A percentile compares a stretch with the other conserved stretches of the same genome.
Conservation (phyloP, 2,113 vertebrate species). For the Caretta caretta region DNA sequence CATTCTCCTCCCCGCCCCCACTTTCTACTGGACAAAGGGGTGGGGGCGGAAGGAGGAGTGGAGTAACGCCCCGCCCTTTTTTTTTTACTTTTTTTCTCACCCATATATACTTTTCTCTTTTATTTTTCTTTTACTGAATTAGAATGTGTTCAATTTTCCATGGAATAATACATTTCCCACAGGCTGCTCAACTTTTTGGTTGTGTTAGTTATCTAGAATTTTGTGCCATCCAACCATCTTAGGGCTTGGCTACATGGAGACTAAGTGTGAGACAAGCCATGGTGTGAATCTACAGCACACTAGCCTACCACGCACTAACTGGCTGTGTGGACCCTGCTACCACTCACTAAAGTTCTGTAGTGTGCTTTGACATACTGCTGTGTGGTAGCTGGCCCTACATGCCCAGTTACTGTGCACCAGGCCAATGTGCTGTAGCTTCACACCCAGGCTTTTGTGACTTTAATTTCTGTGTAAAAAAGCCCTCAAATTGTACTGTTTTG, state of each 20-base stretch:
- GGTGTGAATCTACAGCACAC: neutral
- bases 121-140: neutral
- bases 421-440: neutral
- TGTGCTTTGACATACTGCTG: neutral
- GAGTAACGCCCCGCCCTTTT: neutral
- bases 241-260: neutral
- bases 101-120: neutral
- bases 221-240: constrained; percentile 18
- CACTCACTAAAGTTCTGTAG: neutral
- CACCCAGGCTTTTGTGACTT: neutral
- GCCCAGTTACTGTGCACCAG: neutral
- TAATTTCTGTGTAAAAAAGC: neutral
- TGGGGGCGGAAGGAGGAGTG: constrained; percentile 7
- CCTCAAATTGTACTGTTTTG: neutral
- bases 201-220: constrained; percentile 8
- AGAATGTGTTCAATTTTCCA: neutral
- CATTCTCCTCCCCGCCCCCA: constrained; percentile 22
- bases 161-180: neutral
- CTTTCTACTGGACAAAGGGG: neutral
- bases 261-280: neutral
- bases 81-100: constrained; percentile 9
- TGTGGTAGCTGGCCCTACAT: neutral
- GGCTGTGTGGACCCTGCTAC: neutral
- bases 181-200: neutral
- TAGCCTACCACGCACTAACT: neutral